Evolutionary conservation across 2,888 invertebrate genomes (phyloP), one percentile per base, ranked within the genome.

Genomic region (Mechanitis mazaeus): DNA sequence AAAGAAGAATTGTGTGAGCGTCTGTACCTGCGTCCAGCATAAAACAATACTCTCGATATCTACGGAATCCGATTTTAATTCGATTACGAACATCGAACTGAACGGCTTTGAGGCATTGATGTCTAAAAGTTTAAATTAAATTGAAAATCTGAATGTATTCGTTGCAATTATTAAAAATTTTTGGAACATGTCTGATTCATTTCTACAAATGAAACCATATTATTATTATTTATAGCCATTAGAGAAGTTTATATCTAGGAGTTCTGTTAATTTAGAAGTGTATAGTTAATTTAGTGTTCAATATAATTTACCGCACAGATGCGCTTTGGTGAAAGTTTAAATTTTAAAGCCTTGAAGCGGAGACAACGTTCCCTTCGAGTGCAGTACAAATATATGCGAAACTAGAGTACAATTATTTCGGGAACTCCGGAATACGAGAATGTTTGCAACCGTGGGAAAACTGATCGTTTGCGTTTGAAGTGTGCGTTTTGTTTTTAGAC

Each of bases 341-440:
- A 42, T 42, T 31, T 11, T 50, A 31, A 50, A 50, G 31, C 50
- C 50, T 50, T 50, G 31, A 31, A 50, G 31, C 11, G 9, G 50
- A 57, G 58, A 60, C 64, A 60, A 59, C 55, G 55, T 58, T 56
- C 57, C 53, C 62, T 58, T 57, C 50, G 68, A 69, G 69, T 65
- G 63, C 65, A 70, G 69, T 66, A 65, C 72, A 79, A 80, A 79
- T 71, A 78, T 70, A 69, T 68, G 71, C 72, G 64, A 70, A 70
- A 74, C 72, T 72, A 71, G 72, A 74, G 75, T 79, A 75, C 77
- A 76, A 79, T 79, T 76, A 75, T 76, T 73, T 69, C 71, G 68
- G 72, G 74, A 66, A 66, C 71, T 75, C 75, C 72, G 69, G 69
- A 66, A 66, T 62, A 65, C 64, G 63, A 54, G 33, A 28, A 60